phyloP scores from a whole-genome alignment of 2,113 vertebrate genomes.

The Australoheros scitulus region DNA sequence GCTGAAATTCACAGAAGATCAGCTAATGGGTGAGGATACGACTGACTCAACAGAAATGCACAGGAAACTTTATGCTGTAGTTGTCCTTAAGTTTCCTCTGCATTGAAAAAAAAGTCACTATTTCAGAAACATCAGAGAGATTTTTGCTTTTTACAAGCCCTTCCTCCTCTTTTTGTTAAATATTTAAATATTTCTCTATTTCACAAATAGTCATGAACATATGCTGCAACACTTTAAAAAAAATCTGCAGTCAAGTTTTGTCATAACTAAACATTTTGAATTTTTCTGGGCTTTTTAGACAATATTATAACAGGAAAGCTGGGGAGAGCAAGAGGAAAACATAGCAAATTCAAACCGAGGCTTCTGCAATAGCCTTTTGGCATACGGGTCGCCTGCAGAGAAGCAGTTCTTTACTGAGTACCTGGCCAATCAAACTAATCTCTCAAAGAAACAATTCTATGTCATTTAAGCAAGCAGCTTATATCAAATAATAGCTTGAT shows the following conservation, averaged over 20 bases:
- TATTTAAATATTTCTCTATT: not conserved
- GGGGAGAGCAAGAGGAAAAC: no score
- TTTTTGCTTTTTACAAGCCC: not conserved
- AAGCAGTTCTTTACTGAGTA: no score
- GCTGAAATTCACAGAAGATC: slow-evolving; percentile 1
- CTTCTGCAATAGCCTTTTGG: no score
- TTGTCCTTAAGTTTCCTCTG: not conserved
- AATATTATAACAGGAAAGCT: no score
- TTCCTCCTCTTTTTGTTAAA: no score
- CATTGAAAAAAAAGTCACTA: not conserved
- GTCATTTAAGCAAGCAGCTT: not conserved
- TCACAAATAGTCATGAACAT: not conserved
- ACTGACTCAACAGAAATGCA: not conserved
- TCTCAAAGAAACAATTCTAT: not conserved
- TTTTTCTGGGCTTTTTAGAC: no score
- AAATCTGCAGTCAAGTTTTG: no score
- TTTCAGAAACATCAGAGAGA: not conserved
- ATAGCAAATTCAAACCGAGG: no score
- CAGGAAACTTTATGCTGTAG: not conserved
- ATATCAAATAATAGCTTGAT: not conserved
- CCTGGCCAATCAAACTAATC: no score
- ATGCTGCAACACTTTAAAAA: no score
- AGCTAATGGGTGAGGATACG: not conserved
- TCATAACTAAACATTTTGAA: no score
- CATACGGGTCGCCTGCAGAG: no score